Evolutionary conservation across 1,140 invertebrate genomes (phyloP).

Genomic region (Planococcus citri): DNA sequence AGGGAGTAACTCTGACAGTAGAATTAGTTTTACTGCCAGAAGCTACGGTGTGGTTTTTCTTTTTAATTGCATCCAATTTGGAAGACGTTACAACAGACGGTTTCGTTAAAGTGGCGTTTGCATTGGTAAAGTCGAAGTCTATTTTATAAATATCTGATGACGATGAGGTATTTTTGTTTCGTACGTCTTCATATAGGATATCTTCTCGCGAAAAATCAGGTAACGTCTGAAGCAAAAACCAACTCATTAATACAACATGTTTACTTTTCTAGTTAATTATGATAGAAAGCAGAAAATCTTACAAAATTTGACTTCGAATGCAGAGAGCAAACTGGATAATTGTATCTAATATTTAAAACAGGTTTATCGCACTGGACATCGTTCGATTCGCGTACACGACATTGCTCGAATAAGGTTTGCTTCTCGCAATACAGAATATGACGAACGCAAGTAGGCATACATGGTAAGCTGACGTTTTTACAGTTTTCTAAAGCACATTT

Average conservation of each 20-base stretch:
- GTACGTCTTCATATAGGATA: not conserved
- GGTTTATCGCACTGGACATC: not conserved
- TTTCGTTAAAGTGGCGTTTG: not conserved
- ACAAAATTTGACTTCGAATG: constrained; percentile 13
- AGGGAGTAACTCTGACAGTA: not conserved
- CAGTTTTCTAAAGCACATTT: not conserved
- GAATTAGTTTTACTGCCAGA: not conserved
- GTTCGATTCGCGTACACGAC: not conserved
- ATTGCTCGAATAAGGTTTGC: not conserved
- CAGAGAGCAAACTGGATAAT: constrained; percentile 10
- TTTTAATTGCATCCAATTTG: not conserved
- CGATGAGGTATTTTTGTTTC: not conserved
- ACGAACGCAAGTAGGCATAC: constrained; percentile 9
- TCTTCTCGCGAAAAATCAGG: constrained; percentile 5
- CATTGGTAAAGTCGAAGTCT: not conserved
- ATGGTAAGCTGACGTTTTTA: constrained; percentile 5
- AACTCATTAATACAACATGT: no score
- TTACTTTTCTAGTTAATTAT: no score
- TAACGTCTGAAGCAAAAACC: not conserved
- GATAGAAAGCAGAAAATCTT: not conserved
- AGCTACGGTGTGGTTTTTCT: not conserved
- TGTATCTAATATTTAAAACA: not conserved
- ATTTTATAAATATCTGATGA: not conserved
- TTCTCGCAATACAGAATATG: constrained; percentile 2
- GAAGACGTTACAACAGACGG: not conserved